These are phyloP conservation scores for Microplitis mediator DNA, from an alignment of 1,140 invertebrate species.

Conservation along the genomic window DNA sequence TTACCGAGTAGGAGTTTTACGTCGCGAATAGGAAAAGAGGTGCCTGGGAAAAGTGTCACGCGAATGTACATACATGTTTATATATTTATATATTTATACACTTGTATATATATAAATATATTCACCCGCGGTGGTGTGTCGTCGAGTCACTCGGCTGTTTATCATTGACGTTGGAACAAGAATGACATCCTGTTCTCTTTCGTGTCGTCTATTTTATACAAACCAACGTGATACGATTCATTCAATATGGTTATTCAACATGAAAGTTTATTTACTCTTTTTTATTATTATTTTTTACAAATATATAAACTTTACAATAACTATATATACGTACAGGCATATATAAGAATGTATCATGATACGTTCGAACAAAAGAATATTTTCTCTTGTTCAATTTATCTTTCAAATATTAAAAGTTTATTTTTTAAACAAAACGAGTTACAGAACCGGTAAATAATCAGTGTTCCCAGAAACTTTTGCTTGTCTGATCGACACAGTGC, in stretches of 20 bases:
- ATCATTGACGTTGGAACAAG: background rate
- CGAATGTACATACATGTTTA: background rate
- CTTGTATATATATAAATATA: too few species aligned
- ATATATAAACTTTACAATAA: too few species aligned
- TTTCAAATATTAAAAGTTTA: too few species aligned
- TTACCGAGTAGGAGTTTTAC: constrained; percentile 15
- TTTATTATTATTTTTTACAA: background rate
- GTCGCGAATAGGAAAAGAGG: background rate
- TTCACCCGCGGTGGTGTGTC: background rate
- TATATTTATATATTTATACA: too few species aligned
- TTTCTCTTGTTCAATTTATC: too few species aligned
- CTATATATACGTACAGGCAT: too few species aligned
- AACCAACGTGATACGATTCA: background rate
- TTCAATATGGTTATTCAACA: background rate
- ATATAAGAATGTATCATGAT: too few species aligned
- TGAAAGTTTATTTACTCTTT: background rate
- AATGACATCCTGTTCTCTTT: constrained; percentile 1
- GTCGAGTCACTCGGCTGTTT: background rate
- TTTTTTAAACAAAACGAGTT: too few species aligned
- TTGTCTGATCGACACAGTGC: too few species aligned
- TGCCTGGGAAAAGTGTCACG: background rate
- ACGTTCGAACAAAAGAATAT: too few species aligned
- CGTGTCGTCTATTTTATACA: constrained; percentile 4
- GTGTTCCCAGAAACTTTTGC: too few species aligned
- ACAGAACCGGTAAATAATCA: too few species aligned